Percentiles rank a stretch among this genome's conserved stretches.
Evolutionary conservation across 1,140 invertebrate genomes (phyloP).

Genomic region (Megalonaias nervosa): DNA sequence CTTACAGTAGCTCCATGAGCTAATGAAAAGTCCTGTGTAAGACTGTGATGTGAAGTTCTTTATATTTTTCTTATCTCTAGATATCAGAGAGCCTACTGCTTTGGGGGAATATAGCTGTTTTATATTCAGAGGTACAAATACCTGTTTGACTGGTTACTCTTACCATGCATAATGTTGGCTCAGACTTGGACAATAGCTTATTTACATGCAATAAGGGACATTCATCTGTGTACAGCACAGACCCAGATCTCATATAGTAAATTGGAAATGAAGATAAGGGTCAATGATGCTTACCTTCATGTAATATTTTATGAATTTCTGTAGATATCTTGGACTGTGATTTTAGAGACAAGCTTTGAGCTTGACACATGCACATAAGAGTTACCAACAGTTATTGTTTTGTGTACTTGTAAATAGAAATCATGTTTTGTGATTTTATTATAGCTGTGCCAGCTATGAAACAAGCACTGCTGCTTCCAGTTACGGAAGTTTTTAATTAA

Average conservation of each 20-base stretch:
- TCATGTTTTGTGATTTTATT: too few relatives aligned
- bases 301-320: neutral
- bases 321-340: too few relatives aligned
- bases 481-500: too few relatives aligned
- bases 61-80: slow-evolving; percentile 29
- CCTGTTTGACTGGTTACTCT: neutral
- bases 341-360: too few relatives aligned
- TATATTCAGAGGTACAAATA: slow-evolving; percentile 44
- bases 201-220: neutral
- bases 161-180: neutral
- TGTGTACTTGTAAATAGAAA: too few relatives aligned
- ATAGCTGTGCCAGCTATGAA: too few relatives aligned
- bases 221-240: neutral
- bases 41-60: slow-evolving; percentile 4
- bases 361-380: too few relatives aligned
- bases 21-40: neutral
- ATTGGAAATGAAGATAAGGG: neutral
- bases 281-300: neutral
- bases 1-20: too few relatives aligned
- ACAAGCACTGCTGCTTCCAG: too few relatives aligned
- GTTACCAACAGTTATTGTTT: too few relatives aligned
- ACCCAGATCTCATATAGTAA: neutral
- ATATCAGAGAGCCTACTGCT: slow-evolving; percentile 39
- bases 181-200: neutral
- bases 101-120: slow-evolving; percentile 45